Evolutionary conservation across 2,797 vertebrate species (phyloP), one percentile per base, ranked within the genome.

Genomic region (Amphiprion clarkii): DNA sequence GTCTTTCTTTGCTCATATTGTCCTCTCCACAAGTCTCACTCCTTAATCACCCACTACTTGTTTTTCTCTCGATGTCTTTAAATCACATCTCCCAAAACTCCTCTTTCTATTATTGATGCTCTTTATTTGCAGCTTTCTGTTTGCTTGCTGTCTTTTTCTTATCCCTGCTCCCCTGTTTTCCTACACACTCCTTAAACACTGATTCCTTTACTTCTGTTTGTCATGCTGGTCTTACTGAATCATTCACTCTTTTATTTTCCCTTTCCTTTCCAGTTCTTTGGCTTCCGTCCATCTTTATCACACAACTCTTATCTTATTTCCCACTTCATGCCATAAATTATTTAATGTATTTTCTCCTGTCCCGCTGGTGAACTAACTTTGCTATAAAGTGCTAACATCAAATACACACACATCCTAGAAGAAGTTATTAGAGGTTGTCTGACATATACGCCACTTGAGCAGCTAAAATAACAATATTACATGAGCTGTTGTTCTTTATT

Each of bases 401-500:
- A 80, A 78, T 23, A 17, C 29, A 31, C 68, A 76, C 73, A 67
- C 56, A 78, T 67, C 40, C 67, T 63, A 29, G 40, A 69, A 80
- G 69, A 71, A 40, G 74, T 74, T 69, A 82, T 89, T 70, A 78
- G 51, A 84, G 52, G 64, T 67, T 53, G 60, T 62, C 60, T 75
- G 53, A 78, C 57, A 71, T 76, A 59, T 55, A 80, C 51, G 6
- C 36, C 2, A 17, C 78, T 69, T 67, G 56, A 74, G 63, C 21
- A 40, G 76, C 73, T 70, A 55, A 79, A 81, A 80, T 61, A 78
- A 74, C 66, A 79, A 51, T 71, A 87, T 89, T 84, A 82, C 73
- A 84, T 83, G 89, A 87, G 85, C 44, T 58, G 74, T 19, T 74
- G 70, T 68, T 67, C 44, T 72, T 66, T 57, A 54, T 54, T 51